These are phyloP conservation scores for Falcaria lacertinaria DNA, from an alignment of 2,888 invertebrate genomes.

Conservation along the genomic window DNA sequence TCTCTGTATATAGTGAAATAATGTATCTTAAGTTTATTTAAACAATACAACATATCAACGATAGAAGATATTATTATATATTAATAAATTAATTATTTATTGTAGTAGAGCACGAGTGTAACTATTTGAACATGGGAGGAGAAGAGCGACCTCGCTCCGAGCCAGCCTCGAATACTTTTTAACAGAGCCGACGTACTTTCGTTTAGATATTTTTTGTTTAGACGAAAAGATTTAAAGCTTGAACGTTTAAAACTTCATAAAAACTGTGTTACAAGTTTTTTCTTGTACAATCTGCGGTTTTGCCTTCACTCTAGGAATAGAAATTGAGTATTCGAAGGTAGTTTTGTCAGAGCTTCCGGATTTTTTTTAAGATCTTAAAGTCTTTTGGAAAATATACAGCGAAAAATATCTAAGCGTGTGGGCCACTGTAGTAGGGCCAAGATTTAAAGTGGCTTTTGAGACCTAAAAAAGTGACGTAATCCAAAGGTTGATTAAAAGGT, in stretches of 20 bases:
- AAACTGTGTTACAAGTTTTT: slow-evolving; percentile 3
- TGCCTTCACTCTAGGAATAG: not conserved
- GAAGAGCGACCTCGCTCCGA: slow-evolving; percentile 19
- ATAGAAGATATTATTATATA: slow-evolving; percentile 3
- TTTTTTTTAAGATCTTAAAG: no score
- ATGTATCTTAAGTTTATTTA: no score
- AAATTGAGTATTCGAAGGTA: no score
- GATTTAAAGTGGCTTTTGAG: no score
- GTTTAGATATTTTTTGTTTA: not conserved
- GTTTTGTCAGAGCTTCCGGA: no score
- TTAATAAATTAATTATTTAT: not conserved
- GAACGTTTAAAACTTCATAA: slow-evolving; percentile 6
- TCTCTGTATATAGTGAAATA: no score
- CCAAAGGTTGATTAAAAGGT: no score
- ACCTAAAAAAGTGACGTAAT: no score
- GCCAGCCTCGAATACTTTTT: slow-evolving; percentile 34
- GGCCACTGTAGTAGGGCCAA: no score
- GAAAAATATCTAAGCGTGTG: no score
- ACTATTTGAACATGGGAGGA: slow-evolving; percentile 21
- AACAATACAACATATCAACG: no score
- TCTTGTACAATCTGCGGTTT: not conserved
- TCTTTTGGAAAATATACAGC: no score
- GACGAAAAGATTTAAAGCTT: slow-evolving; percentile 4
- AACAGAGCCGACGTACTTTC: slow-evolving; percentile 35
- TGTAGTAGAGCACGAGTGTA: slow-evolving; percentile 14